Evolutionary conservation across 2,113 vertebrate genomes (phyloP), one percentile per base, ranked within the genome.

Genomic region (Gymnorhina tibicen): DNA sequence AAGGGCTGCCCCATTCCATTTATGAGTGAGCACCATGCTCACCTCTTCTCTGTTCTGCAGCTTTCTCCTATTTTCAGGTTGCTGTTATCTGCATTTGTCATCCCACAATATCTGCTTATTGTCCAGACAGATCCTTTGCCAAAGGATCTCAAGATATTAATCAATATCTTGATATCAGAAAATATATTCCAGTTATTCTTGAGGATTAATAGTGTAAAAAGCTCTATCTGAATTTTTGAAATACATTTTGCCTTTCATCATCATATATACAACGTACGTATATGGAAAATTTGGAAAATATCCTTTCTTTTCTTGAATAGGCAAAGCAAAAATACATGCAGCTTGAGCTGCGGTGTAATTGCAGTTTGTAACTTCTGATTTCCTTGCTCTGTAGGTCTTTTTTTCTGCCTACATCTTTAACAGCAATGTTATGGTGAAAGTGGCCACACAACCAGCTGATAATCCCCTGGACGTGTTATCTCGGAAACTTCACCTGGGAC

Each of bases 361-460:
- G 73, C 53, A 73, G 16, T 72, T 59, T 42, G 35, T 91, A 35
- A 76, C 60, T 82, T 58, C 33, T 85, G 5, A 35, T 73, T 95
- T 37, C 83, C 67, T 91, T 39, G 72, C 37, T 88, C 24, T 26
- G 3, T 96, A 99, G 99, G 99, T 99, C 44, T 99, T 99, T 97
- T 99, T 99, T 97, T 99, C 99, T 66, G 99, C 99, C 88, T 99
- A 99, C 98, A 99, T 99, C 98, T 99, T 99, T 95, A 99, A 99
- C 90, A 99, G 99, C 97, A 99, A 99, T 10, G 99, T 99, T 94
- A 99, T 99, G 99, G 99, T 99, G 94, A 99, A 99, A 98, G 99
- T 99, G 93, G 99, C 99, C 97, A 99, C 99, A 4, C 99, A 99
- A 62, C 99, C 99, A 15, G 99, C 99, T 73, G 99, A 99, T 97